A percentile compares a stretch with the other conserved stretches of the same genome.
phyloP scores from a whole-genome alignment of 1,140 invertebrate genomes.

The Cylas formicarius region DNA sequence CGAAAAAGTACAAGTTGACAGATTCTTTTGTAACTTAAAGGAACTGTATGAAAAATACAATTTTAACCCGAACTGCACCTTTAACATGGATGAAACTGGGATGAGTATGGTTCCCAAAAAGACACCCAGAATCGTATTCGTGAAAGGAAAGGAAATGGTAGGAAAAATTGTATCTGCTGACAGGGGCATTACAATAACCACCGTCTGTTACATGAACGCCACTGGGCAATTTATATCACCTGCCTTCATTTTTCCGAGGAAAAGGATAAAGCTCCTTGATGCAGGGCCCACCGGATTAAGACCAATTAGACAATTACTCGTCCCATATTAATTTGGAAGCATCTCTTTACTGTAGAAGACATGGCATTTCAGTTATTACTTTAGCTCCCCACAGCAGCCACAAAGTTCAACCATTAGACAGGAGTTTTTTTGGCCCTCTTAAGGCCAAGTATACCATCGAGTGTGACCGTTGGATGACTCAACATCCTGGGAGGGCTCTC shows the following conservation, averaged over 20 bases:
- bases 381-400: constrained; percentile 3
- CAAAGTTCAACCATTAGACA: not conserved
- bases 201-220: constrained; percentile 33
- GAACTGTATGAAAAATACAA: constrained; percentile 18
- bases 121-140: constrained; percentile 34
- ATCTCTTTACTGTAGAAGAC: no score
- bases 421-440: constrained; percentile 6
- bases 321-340: no score
- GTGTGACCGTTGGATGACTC: no score
- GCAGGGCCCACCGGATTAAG: constrained; percentile 18
- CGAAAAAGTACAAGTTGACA: constrained; percentile 19
- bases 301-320: no score
- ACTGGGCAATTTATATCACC: constrained; percentile 28
- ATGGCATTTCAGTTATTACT: not conserved
- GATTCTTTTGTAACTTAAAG: constrained; percentile 22
- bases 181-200: no score
- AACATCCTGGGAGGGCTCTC: no score
- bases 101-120: constrained; percentile 44
- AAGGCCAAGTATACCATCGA: not conserved
- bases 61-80: constrained; percentile 29
- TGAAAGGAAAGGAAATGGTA: constrained; percentile 39
- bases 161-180: constrained; percentile 18
- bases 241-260: constrained; percentile 20
- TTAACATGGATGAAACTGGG: constrained; percentile 28
- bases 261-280: constrained; percentile 16